These are phyloP conservation scores for Eilema sororculum DNA, from an alignment of 2,888 invertebrate species.

Conservation along the genomic window DNA sequence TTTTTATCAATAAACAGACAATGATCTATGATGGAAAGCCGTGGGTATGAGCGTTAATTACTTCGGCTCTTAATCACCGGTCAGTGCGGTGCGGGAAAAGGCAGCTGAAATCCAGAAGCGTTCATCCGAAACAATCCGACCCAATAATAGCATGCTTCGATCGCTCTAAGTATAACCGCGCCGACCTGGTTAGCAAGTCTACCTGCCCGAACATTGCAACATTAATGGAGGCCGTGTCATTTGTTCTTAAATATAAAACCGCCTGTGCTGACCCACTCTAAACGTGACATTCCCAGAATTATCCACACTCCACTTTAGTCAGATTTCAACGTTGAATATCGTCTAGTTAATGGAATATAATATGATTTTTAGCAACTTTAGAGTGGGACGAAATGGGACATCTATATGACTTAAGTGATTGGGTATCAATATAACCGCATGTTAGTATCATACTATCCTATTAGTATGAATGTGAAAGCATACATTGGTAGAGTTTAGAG, in stretches of 20 bases:
- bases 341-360: constrained; percentile 53
- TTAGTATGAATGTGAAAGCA: constrained; percentile 53
- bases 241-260: constrained; percentile 80
- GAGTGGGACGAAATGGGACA: constrained; percentile 35
- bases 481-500: constrained; percentile 38
- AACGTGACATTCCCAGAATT: constrained; percentile 71
- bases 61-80: constrained; percentile 47
- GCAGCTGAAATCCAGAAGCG: constrained; percentile 69
- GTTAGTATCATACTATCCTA: constrained; percentile 37
- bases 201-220: constrained; percentile 74
- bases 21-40: constrained; percentile 45
- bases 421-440: constrained; percentile 31
- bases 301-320: constrained; percentile 60
- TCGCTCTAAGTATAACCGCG: constrained; percentile 79
- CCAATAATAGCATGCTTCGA: constrained; percentile 83
- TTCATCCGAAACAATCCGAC: constrained; percentile 72
- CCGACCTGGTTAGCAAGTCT: constrained; percentile 73
- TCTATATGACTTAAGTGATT: constrained; percentile 23
- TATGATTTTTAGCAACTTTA: constrained; percentile 45
- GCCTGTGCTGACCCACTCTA: constrained; percentile 73
- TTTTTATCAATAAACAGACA: constrained; percentile 51
- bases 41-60: constrained; percentile 60
- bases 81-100: constrained; percentile 44
- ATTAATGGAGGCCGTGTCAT: constrained; percentile 79
- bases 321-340: constrained; percentile 41